Conservation (phyloP, 2,797 vertebrate species). For the Bradypodion pumilum region DNA sequence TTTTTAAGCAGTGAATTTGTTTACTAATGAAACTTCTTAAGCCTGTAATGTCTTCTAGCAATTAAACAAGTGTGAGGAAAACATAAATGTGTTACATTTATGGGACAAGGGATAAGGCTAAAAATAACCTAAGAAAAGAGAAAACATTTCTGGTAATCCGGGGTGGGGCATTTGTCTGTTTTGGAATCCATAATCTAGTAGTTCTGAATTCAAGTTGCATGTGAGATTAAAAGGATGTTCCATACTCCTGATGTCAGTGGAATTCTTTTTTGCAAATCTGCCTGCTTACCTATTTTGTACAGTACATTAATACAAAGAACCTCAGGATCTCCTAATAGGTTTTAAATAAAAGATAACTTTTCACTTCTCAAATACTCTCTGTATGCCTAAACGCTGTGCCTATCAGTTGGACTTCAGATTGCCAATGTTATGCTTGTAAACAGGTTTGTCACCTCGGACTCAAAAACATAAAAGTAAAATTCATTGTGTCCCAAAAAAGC, state of each 20-base stretch:
- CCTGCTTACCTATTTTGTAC: constrained; percentile 3
- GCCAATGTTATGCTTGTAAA: neutral
- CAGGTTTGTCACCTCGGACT: neutral
- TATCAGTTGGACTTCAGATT: neutral
- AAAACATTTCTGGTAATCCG: constrained; percentile 18
- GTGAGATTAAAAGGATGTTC: constrained; percentile 37
- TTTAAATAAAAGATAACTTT: constrained; percentile 13
- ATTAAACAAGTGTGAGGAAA: constrained; percentile 1
- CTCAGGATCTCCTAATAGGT: neutral
- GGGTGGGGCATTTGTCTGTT: neutral
- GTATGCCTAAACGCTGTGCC: neutral
- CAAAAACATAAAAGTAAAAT: neutral
- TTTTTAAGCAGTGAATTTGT: neutral
- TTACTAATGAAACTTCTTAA: neutral
- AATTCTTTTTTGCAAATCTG: neutral
- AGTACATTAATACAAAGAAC: neutral
- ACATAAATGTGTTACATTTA: neutral
- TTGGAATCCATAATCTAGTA: neutral
- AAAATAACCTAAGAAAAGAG: neutral
- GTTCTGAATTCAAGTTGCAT: constrained; percentile 25
- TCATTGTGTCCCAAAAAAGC: constrained; percentile 2
- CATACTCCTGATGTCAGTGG: neutral
- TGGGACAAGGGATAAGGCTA: neutral
- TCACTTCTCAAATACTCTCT: neutral
- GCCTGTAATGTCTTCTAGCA: neutral